Evolutionary conservation across 2,113 vertebrate species (phyloP), one percentile per base, ranked within the genome.

Genomic region (Dicentrarchus labrax): DNA sequence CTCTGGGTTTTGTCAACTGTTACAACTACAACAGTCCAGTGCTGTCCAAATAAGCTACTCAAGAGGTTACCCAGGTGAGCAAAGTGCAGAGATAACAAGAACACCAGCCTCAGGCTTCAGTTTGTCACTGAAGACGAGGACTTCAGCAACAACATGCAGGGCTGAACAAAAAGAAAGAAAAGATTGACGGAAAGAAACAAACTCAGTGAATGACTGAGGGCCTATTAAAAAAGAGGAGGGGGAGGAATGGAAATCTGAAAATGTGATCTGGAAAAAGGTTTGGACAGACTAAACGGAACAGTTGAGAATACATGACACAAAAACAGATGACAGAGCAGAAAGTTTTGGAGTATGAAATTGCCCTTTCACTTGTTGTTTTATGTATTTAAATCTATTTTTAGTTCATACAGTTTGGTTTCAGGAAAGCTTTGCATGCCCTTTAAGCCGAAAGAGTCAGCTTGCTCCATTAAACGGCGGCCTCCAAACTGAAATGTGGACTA

Each of bases 251-350:
- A 86, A 88, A 86, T 85, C 65, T 85, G 57, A 78, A 72, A 89
- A 86, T 79, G 60, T 45, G 64, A 86, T 88, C 78, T 87, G 86
- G 87, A 84, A 86, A 89, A 84, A 38, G 8, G 45, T 70, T 85
- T 88, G 85, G 82, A 77, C 2, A 0, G 6, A 41, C 36, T 38
- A 8, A 72, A 82, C 2, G 79, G 88, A 92, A 92, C 66, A 71
- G 69, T 83, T 88, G 87, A 86, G 68, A 78, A 81, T 62, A 59
- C 12, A 72, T 5, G 53, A 70, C 78, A 83, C 48, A 61, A 83
- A 89, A 89, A 86, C 85, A 87, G 72, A 89, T 84, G 90, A 88
- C 71, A 22, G 43, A 59, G 80, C 76, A 80, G 60, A 83, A 79
- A 61, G 64, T 59, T 65, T 82, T 71, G 67, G 19, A 47, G 68